Percentiles rank a stretch among this genome's conserved stretches.
Evolutionary conservation across 2,888 invertebrate genomes (phyloP).

Genomic region (Tholera decimalis): DNA sequence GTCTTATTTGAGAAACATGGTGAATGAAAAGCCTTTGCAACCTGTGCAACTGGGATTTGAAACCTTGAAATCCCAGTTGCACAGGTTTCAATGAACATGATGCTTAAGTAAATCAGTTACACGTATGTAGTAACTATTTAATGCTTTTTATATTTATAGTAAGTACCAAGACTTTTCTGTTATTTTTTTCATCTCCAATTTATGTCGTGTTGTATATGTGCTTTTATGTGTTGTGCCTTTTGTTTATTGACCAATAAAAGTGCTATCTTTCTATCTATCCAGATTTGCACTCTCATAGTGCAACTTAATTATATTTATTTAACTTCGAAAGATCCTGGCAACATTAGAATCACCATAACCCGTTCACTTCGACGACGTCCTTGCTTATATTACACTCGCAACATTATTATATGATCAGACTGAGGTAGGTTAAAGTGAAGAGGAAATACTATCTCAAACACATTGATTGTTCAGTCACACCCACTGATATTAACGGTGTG

Average conservation of each 20-base stretch:
- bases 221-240: too few relatives aligned
- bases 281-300: slow-evolving; percentile 1
- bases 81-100: neutral
- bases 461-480: slow-evolving; percentile 53
- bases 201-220: too few relatives aligned
- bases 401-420: slow-evolving; percentile 13
- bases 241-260: too few relatives aligned
- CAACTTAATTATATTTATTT: neutral
- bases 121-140: neutral
- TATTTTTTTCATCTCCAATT: too few relatives aligned
- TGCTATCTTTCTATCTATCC: too few relatives aligned
- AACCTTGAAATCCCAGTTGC: too few relatives aligned
- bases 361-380: slow-evolving; percentile 37
- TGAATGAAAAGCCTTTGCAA: too few relatives aligned
- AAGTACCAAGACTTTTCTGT: too few relatives aligned
- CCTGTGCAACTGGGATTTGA: too few relatives aligned
- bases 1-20: too few relatives aligned
- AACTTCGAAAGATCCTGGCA: slow-evolving; percentile 29
- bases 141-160: too few relatives aligned
- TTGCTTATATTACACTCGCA: slow-evolving; percentile 31
- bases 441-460: slow-evolving; percentile 54
- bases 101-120: neutral
- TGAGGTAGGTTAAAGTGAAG: slow-evolving; percentile 18
- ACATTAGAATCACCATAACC: slow-evolving; percentile 50
- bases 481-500: slow-evolving; percentile 51